A percentile compares a stretch with the other conserved stretches of the same genome.
These are phyloP conservation scores for Steatornis caripensis DNA, from an alignment of 2,113 vertebrate genomes.

Conservation along the genomic window DNA sequence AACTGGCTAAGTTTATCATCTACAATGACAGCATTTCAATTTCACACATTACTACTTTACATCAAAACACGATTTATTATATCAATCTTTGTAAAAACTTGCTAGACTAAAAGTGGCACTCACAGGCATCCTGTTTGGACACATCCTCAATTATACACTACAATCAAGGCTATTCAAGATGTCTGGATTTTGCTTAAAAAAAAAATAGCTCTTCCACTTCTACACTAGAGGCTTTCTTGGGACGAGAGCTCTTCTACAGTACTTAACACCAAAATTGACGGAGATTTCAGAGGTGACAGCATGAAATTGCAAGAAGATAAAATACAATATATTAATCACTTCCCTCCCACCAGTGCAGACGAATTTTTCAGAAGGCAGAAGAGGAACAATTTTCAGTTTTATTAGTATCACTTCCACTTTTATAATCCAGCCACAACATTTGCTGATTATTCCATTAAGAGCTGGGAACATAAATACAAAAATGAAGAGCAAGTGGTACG, in stretches of 20 bases:
- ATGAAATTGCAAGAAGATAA: background rate
- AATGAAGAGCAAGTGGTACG: background rate
- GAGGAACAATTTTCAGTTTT: background rate
- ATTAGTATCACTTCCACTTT: background rate
- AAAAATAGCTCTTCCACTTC: background rate
- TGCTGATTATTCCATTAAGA: background rate
- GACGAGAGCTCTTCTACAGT: background rate
- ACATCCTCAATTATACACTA: background rate
- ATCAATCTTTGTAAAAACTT: background rate
- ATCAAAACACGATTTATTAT: background rate
- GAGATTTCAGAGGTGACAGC: background rate
- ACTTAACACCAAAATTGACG: background rate
- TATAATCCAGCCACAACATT: background rate
- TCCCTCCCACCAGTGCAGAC: background rate
- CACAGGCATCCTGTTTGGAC: background rate
- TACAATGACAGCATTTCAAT: background rate
- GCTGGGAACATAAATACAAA: background rate
- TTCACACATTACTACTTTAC: background rate
- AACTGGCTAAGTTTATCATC: background rate
- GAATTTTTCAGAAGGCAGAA: background rate
- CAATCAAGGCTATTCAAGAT: background rate
- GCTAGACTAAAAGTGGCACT: background rate
- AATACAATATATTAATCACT: background rate
- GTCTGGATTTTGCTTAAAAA: background rate
- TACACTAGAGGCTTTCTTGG: background rate